Percentiles rank a stretch among this genome's conserved stretches.
These are phyloP conservation scores for Glaucomys volans DNA, from an alignment of 2,113 vertebrate genomes.

Conservation along the genomic window DNA sequence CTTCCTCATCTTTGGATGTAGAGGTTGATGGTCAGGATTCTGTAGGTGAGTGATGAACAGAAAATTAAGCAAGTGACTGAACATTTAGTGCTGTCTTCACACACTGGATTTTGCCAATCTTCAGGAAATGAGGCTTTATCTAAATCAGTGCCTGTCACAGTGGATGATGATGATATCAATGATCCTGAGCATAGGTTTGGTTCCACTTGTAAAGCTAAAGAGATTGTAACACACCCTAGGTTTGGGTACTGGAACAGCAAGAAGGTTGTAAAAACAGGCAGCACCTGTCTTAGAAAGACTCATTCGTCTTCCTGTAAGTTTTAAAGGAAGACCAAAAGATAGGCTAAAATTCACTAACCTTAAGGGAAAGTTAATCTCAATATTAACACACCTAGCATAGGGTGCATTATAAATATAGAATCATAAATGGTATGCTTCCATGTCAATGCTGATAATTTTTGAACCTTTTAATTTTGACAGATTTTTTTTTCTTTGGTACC, in stretches of 20 bases:
- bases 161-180: conserved; percentile 93
- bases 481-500: too few relatives aligned
- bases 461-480: conserved; percentile 56
- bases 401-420: conserved; percentile 82
- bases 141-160: conserved; percentile 87
- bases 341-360: conserved; percentile 86
- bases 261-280: conserved; percentile 87
- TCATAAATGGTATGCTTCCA: conserved; percentile 70
- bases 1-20: too few relatives aligned
- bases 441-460: conserved; percentile 70
- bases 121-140: conserved; percentile 92
- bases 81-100: too few relatives aligned
- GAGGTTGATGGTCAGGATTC: too few relatives aligned
- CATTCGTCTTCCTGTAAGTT: conserved; percentile 88
- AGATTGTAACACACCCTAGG: conserved; percentile 91
- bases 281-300: conserved; percentile 88
- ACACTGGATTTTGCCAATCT: too few relatives aligned
- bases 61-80: too few relatives aligned
- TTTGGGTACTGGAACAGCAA: conserved; percentile 86
- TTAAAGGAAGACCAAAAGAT: conserved; percentile 87
- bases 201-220: conserved; percentile 90
- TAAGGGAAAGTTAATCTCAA: conserved; percentile 81
- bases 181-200: conserved; percentile 99
- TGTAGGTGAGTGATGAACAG: too few relatives aligned
- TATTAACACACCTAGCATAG: conserved; percentile 85